These are phyloP conservation scores for Cercopithecus mona DNA, from an alignment of 2,113 vertebrate species.

Conservation along the genomic window DNA sequence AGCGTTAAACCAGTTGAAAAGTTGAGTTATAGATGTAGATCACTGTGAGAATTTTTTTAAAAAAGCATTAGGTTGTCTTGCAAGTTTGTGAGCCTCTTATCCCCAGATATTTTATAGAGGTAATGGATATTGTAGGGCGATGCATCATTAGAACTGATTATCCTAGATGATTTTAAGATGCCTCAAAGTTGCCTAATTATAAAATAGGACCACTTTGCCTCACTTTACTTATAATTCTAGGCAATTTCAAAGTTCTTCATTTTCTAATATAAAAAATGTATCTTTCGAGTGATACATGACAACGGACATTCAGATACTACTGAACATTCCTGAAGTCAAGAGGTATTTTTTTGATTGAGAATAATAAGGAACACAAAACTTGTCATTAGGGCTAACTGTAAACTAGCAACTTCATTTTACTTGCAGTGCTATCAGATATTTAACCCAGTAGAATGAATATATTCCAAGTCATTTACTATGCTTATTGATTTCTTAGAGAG, in stretches of 20 bases:
- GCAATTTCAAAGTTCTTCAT: background rate
- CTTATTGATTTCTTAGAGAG: slow-evolving; percentile 66
- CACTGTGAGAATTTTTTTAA: background rate
- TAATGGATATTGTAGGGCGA: background rate
- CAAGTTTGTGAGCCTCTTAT: background rate
- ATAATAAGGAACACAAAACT: background rate
- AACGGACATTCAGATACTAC: background rate
- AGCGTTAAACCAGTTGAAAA: background rate
- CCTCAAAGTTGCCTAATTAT: background rate
- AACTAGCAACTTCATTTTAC: slow-evolving; percentile 20
- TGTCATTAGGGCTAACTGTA: background rate
- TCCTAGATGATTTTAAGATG: background rate
- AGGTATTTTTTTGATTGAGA: slow-evolving; percentile 26
- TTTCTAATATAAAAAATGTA: background rate
- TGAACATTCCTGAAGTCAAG: background rate
- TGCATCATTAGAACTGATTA: background rate
- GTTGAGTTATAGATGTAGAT: background rate
- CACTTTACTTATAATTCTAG: background rate
- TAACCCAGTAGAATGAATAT: background rate
- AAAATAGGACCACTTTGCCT: background rate
- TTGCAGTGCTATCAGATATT: background rate
- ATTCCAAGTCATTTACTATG: slow-evolving; percentile 44
- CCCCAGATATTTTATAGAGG: background rate
- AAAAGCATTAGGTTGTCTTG: background rate
- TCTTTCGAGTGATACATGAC: background rate